These are phyloP conservation scores for Oceanites oceanicus DNA, from an alignment of 2,113 vertebrate genomes.

Conservation along the genomic window DNA sequence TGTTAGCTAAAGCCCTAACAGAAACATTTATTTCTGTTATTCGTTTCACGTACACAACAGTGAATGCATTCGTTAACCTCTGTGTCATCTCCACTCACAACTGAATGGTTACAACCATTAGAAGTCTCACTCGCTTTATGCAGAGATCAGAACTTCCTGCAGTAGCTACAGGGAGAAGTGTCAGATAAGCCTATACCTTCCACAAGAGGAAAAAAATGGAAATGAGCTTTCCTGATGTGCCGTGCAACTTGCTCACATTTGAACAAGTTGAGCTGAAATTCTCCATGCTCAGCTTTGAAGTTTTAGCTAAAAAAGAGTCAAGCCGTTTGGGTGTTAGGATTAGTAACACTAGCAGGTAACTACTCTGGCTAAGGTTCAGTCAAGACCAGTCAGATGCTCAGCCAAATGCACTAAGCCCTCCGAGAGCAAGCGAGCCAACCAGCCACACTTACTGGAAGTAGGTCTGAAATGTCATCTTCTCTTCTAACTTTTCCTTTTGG, in stretches of 20 bases:
- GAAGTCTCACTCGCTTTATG: neutral
- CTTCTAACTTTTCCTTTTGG: conserved; percentile 64
- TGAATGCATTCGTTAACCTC: neutral
- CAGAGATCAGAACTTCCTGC: neutral
- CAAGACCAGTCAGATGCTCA: neutral
- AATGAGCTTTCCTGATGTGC: neutral
- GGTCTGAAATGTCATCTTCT: conserved; percentile 83
- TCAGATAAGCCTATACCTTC: neutral
- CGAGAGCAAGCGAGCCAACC: neutral
- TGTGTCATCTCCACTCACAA: neutral
- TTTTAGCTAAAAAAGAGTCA: neutral
- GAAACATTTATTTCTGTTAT: neutral
- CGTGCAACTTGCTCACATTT: neutral
- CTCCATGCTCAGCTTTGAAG: neutral
- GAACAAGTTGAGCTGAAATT: neutral
- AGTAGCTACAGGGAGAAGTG: neutral
- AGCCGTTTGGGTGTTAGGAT: neutral
- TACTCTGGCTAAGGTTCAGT: neutral
- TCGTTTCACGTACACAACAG: neutral
- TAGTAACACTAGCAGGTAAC: neutral
- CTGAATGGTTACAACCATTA: neutral
- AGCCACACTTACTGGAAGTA: conserved; percentile 85
- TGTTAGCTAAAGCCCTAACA: neutral
- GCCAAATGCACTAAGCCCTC: neutral
- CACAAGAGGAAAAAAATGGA: neutral